Conservation (phyloP, 2,888 invertebrate species). For the Neoitamus cyanurus region DNA sequence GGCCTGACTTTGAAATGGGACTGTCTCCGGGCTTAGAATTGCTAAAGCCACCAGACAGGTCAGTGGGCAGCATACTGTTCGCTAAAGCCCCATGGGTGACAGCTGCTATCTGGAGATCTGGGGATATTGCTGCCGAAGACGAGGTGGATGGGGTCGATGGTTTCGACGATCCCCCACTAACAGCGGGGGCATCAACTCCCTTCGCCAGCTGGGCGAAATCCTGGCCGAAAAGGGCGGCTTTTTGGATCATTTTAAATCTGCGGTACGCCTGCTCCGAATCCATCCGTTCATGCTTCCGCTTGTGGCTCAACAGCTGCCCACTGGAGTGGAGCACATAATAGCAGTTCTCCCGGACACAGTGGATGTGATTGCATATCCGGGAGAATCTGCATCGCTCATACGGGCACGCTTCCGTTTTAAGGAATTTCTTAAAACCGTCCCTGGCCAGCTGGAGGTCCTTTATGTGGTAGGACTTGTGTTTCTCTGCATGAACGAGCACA, state of each 20-base stretch:
- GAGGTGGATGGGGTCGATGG: slow-evolving; percentile 28
- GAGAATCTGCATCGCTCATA: slow-evolving; percentile 94
- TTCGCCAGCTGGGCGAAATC: slow-evolving; percentile 22
- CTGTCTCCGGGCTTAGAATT: neutral
- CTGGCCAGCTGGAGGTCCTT: slow-evolving; percentile 95
- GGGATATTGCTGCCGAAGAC: slow-evolving; percentile 48
- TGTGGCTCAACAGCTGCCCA: slow-evolving; percentile 96
- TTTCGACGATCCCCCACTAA: neutral
- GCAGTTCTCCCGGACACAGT: slow-evolving; percentile 95
- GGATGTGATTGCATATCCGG: slow-evolving; percentile 96
- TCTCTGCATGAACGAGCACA: slow-evolving; percentile 71
- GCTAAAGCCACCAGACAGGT: slow-evolving; percentile 22
- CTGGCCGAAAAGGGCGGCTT: slow-evolving; percentile 55
- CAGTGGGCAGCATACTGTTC: slow-evolving; percentile 10
- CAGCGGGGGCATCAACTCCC: neutral
- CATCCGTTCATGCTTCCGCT: slow-evolving; percentile 95
- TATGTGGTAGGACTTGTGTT: slow-evolving; percentile 98
- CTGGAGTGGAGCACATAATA: slow-evolving; percentile 96
- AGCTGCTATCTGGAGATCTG: slow-evolving; percentile 41
- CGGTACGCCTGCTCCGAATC: slow-evolving; percentile 78
- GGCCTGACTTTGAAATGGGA: neutral
- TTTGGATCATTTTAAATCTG: slow-evolving; percentile 60
- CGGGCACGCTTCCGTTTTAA: slow-evolving; percentile 95
- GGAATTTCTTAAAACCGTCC: slow-evolving; percentile 98
- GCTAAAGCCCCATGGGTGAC: slow-evolving; percentile 6